Evolutionary conservation across 2,113 vertebrate species (phyloP), one percentile per base, ranked within the genome.

Genomic region (Symphodus melops): DNA sequence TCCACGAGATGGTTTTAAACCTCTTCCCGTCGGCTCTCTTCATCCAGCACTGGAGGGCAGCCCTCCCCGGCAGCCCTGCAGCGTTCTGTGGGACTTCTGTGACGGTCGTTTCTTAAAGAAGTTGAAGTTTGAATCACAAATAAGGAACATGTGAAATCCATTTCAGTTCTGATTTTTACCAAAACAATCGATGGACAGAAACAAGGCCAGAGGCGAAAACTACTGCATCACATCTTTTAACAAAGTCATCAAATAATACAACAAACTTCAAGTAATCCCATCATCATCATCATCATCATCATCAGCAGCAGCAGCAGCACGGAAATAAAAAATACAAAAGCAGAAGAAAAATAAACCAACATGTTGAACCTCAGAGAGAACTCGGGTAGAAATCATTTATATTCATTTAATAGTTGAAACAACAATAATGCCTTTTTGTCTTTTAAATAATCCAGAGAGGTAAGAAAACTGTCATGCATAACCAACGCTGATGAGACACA

Each of bases 401-500:
- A 92, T 77, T 75, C 80, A 86, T 76, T 82, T 49, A 81, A 82
- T 80, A 83, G 36, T 80, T 86, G 63, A 66, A 89, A 88, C 72
- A 86, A 87, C 83, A 90, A 78, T 89, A 90, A 91, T 90, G 86
- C 75, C 82, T 75, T 51, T 51, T 44, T 44, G 39, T 89, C 85
- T 67, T 68, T 75, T 82, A 85, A 77, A 78, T 48, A 81, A 65
- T 85, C 79, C 75, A 36, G 83, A 68, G 84, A 85, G 82, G 89
- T 92, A 84, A 91, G 67, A 88, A 33, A 90, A 91, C 89, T 66
- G 41, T 67, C 93, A 94, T 94, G 92, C 93, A 93, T 77, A 79
- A 82, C 84, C 79, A 86, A 80, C 60, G 79, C 72, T 81, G 77
- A 86, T 83, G 79, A 84, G 85, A 92, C 84, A 91, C 88, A 51